Percentiles rank a stretch among this genome's conserved stretches.
phyloP scores from a whole-genome alignment of 2,888 invertebrate species.

The Nebria brevicollis region DNA sequence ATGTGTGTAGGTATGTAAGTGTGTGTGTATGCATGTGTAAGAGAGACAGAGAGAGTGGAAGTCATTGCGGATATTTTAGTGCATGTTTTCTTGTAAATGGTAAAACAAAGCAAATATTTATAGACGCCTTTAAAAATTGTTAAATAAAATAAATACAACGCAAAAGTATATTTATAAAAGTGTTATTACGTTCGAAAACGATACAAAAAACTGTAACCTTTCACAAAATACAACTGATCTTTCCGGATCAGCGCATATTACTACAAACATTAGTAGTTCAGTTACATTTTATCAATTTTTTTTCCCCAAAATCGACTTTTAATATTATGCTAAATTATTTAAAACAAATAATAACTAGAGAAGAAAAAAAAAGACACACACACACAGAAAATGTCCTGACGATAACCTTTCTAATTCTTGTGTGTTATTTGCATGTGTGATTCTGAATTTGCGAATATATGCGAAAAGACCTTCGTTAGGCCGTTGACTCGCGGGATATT shows the following conservation, averaged over 20 bases:
- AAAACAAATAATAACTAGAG: not conserved
- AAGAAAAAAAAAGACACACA: not conserved
- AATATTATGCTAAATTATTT: not conserved
- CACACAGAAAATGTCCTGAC: not conserved
- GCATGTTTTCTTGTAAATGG: too few species aligned
- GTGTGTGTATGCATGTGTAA: too few species aligned
- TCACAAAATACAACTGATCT: not conserved
- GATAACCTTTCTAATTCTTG: conserved; percentile 41
- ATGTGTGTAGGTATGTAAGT: too few species aligned
- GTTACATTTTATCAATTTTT: not conserved
- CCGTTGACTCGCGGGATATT: conserved; percentile 25
- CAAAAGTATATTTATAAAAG: not conserved
- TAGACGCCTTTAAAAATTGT: too few species aligned
- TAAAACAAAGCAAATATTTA: too few species aligned
- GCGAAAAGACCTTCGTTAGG: conserved; percentile 21
- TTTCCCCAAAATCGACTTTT: not conserved
- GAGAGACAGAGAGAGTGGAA: too few species aligned
- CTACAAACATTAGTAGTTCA: not conserved
- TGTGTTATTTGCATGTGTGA: conserved; percentile 29
- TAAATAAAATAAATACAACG: not conserved
- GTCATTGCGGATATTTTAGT: too few species aligned
- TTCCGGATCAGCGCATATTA: not conserved
- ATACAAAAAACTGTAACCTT: not conserved
- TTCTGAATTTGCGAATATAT: conserved; percentile 34
- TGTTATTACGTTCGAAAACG: not conserved